These are phyloP conservation scores for Phortica okadai DNA, from an alignment of 2,888 invertebrate genomes.

Conservation along the genomic window DNA sequence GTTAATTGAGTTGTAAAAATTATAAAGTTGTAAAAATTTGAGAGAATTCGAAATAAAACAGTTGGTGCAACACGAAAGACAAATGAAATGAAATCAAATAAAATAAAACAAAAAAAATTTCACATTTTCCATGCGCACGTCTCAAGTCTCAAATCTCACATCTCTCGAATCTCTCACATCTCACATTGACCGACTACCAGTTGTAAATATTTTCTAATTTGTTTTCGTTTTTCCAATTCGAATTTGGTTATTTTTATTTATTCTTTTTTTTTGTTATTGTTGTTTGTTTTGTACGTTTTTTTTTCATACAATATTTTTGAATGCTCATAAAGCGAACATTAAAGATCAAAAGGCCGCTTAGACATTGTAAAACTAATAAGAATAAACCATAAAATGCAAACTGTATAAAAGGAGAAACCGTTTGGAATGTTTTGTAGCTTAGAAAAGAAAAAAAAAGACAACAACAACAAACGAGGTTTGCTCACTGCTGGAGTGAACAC, in stretches of 20 bases:
- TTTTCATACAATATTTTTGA: conserved; percentile 14
- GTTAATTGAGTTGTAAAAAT: conserved; percentile 69
- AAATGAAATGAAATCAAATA: neutral
- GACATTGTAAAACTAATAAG: conserved; percentile 40
- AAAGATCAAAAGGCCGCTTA: conserved; percentile 54
- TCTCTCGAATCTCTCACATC: neutral
- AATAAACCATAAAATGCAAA: conserved; percentile 5
- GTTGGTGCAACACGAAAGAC: neutral
- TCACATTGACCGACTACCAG: neutral
- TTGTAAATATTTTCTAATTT: conserved; percentile 22
- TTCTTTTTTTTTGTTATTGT: neutral
- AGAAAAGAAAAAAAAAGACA: neutral
- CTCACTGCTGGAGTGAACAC: no score
- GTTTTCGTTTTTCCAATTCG: neutral
- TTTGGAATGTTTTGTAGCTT: neutral
- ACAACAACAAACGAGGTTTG: neutral
- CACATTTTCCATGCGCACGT: conserved; percentile 1
- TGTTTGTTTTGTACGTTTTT: neutral
- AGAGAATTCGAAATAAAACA: neutral
- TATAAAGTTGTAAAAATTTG: conserved; percentile 63
- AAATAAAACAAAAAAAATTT: neutral
- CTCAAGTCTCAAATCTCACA: neutral
- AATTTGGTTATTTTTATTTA: neutral
- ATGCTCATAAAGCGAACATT: conserved; percentile 49
- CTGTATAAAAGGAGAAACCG: neutral